These are phyloP conservation scores for Agrochola lota DNA, from an alignment of 2,888 invertebrate species.

Conservation along the genomic window DNA sequence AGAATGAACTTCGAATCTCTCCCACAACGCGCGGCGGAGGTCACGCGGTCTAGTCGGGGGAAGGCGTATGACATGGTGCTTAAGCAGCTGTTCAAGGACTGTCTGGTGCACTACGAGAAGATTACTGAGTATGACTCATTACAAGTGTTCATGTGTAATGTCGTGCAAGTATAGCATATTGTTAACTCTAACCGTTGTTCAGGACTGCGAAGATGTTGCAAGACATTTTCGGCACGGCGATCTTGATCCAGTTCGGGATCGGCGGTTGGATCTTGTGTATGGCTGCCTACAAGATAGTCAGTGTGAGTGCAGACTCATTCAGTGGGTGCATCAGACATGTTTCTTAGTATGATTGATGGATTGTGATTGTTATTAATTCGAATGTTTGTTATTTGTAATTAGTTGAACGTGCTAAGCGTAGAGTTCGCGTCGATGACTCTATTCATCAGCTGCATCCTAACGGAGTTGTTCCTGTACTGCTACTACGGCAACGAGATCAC, in stretches of 20 bases:
- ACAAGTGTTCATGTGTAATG: background rate
- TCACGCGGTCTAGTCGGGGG: constrained; percentile 45
- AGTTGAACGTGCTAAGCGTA: constrained; percentile 80
- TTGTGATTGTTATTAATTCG: constrained; percentile 11
- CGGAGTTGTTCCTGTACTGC: constrained; percentile 90
- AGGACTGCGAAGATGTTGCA: constrained; percentile 78
- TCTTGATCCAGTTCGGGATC: constrained; percentile 84
- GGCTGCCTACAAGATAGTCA: constrained; percentile 85
- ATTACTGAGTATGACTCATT: constrained; percentile 72
- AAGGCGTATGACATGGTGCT: constrained; percentile 65
- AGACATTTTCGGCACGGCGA: constrained; percentile 81
- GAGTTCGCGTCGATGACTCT: constrained; percentile 89
- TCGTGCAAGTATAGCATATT: background rate
- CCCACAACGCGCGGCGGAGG: constrained; percentile 69
- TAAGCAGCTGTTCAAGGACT: constrained; percentile 72
- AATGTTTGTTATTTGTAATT: constrained; percentile 40
- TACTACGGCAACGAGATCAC: constrained; percentile 91
- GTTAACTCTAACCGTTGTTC: constrained; percentile 23
- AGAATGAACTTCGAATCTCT: constrained; percentile 78
- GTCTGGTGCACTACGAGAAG: constrained; percentile 77
- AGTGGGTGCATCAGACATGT: background rate
- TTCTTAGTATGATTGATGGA: background rate
- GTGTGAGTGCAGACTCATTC: constrained; percentile 73
- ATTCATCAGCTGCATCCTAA: constrained; percentile 89
- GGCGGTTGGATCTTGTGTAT: constrained; percentile 88